These are phyloP conservation scores for Mystacornis crossleyi DNA, from an alignment of 2,113 vertebrate species.

Conservation along the genomic window DNA sequence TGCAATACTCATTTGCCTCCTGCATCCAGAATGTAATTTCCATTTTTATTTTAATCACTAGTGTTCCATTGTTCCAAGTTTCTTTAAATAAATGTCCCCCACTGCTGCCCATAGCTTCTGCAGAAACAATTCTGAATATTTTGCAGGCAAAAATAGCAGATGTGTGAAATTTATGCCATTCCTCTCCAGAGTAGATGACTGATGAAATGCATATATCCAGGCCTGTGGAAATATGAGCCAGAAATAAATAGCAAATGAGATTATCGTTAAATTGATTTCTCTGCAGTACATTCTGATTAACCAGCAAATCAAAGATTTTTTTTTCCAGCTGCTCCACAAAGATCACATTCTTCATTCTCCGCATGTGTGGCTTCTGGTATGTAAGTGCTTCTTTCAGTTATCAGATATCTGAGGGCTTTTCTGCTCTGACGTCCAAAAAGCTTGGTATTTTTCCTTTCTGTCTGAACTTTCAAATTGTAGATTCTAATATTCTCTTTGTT, in stretches of 20 bases:
- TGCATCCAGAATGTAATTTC: constrained; percentile 49
- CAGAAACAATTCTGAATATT: constrained; percentile 55
- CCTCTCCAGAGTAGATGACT: constrained; percentile 16
- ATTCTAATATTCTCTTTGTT: background rate
- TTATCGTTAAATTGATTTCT: constrained; percentile 57
- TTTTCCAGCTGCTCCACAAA: background rate
- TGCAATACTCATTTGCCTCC: constrained; percentile 32
- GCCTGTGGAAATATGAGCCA: constrained; percentile 25
- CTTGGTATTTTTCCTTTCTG: background rate
- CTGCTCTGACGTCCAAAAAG: background rate
- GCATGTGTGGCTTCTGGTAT: background rate
- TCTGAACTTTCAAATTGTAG: background rate
- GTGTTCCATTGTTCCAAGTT: constrained; percentile 46
- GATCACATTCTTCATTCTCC: background rate
- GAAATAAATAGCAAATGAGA: constrained; percentile 54
- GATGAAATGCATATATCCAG: constrained; percentile 53
- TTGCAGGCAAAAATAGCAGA: constrained; percentile 45
- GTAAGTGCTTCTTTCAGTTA: background rate
- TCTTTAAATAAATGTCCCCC: constrained; percentile 55
- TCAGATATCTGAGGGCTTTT: background rate
- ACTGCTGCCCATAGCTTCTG: constrained; percentile 24
- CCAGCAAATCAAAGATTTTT: background rate
- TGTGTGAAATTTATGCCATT: constrained; percentile 47
- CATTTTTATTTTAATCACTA: constrained; percentile 54
- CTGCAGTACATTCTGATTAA: constrained; percentile 45